A percentile compares a stretch with the other conserved stretches of the same genome.
Evolutionary conservation across 1,140 invertebrate species (phyloP).

Genomic region (Oedothorax gibbosus): DNA sequence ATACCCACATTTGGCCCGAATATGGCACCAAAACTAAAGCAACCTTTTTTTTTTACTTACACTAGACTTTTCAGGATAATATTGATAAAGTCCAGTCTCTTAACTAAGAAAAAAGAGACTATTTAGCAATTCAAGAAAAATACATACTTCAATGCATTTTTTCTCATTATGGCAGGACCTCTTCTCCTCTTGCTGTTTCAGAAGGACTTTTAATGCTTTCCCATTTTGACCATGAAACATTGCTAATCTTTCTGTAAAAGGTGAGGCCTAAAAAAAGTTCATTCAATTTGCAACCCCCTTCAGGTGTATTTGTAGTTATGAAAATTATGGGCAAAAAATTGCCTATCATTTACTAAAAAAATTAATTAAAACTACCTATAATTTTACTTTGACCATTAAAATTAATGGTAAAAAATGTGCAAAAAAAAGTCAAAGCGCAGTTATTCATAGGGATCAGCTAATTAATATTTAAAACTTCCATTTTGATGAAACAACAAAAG

Average conservation of each 20-base stretch:
- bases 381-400: too few species aligned
- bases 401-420: too few species aligned
- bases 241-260: slow-evolving; percentile 85
- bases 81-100: background rate
- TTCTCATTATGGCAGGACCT: slow-evolving; percentile 73
- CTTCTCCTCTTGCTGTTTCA: slow-evolving; percentile 84
- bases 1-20: background rate
- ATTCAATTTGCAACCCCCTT: background rate
- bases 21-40: background rate
- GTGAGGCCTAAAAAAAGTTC: slow-evolving; percentile 72
- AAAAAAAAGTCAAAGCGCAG: too few species aligned
- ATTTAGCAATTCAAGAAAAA: slow-evolving; percentile 1
- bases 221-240: slow-evolving; percentile 82
- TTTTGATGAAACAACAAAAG: too few species aligned
- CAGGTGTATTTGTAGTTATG: background rate
- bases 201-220: slow-evolving; percentile 80
- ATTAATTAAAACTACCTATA: too few species aligned
- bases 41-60: background rate
- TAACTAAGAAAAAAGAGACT: background rate
- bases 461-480: too few species aligned
- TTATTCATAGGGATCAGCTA: too few species aligned
- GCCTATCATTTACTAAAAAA: too few species aligned
- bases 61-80: background rate
- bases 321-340: background rate
- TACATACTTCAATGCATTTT: slow-evolving; percentile 49